phyloP scores from a whole-genome alignment of 1,140 invertebrate species.

The Zaprionus kolodkinae region DNA sequence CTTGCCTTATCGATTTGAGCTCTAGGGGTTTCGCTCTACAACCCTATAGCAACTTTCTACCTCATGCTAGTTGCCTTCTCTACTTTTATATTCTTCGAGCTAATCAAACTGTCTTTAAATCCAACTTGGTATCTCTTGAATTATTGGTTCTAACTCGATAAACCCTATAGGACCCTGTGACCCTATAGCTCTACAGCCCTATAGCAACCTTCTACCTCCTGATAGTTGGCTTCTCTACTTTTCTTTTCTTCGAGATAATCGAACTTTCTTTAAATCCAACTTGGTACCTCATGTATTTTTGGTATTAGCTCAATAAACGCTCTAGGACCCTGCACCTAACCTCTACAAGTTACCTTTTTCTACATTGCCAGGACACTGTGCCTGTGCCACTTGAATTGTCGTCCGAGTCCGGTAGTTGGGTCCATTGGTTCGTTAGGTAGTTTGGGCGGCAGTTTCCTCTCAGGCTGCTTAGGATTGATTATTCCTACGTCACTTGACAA shows the following conservation, averaged over 20 bases:
- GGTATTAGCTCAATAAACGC: neutral
- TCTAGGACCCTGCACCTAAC: neutral
- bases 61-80: neutral
- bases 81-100: neutral
- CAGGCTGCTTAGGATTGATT: neutral
- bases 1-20: no score
- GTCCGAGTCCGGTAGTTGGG: neutral
- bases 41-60: no score
- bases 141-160: no score
- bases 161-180: neutral
- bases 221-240: neutral
- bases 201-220: no score
- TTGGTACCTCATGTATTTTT: no score
- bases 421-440: constrained; percentile 28
- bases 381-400: neutral
- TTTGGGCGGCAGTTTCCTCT: constrained; percentile 4
- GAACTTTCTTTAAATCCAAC: no score
- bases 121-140: no score
- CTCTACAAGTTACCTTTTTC: neutral
- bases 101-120: no score
- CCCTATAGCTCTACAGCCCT: no score
- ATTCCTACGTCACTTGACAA: constrained; percentile 27
- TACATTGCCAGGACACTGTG: neutral
- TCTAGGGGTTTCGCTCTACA: no score
- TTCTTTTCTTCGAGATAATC: no score